Conservation (phyloP, 2,113 vertebrate genomes). For the Hystrix cristata region DNA sequence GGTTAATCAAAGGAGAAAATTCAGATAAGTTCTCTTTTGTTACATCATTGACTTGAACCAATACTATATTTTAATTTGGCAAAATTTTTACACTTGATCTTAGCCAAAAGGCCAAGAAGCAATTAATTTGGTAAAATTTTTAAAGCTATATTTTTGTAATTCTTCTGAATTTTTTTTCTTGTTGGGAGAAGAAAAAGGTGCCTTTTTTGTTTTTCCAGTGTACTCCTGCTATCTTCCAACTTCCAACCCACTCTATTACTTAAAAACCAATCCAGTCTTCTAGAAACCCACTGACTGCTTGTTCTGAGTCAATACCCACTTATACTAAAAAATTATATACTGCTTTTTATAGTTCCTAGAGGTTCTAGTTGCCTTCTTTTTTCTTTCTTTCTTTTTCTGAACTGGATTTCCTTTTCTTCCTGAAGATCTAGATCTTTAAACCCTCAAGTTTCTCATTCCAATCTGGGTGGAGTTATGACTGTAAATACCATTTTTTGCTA, state of each 20-base stretch:
- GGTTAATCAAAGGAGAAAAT: conserved; percentile 12
- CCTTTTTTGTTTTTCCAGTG: not conserved
- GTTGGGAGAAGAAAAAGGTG: not conserved
- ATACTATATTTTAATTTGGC: not conserved
- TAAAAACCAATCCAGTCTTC: not conserved
- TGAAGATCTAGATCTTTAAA: conserved; percentile 1
- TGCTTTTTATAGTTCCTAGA: conserved; percentile 35
- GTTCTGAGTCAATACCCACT: not conserved
- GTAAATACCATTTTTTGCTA: not conserved
- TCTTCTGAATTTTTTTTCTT: not conserved
- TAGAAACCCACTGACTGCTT: not conserved
- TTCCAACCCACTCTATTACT: not conserved
- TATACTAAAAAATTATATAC: not conserved
- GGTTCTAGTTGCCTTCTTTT: conserved; percentile 33
- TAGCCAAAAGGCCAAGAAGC: no score
- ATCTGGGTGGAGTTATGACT: not conserved
- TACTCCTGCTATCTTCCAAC: not conserved
- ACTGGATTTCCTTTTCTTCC: not conserved
- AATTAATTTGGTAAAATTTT: conserved; percentile 4
- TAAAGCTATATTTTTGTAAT: not conserved
- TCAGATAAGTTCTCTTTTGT: not conserved
- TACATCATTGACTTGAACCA: conserved; percentile 6
- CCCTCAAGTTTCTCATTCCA: not conserved
- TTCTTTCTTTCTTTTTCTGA: conserved; percentile 34
- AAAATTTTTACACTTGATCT: no score